Evolutionary conservation across 2,113 vertebrate species (phyloP).

Genomic region (Elanus axillaris): DNA sequence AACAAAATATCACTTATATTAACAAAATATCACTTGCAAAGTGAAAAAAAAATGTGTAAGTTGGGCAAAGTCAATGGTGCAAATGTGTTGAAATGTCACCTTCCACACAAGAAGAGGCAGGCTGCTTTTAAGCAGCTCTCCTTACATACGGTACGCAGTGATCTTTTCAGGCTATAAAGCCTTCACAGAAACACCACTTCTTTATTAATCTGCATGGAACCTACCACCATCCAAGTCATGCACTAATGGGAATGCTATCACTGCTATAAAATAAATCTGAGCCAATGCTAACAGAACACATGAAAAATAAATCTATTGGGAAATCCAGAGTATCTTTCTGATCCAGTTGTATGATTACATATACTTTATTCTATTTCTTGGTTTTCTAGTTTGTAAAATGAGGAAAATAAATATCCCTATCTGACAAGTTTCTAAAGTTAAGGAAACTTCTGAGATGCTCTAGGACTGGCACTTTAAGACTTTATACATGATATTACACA

Average conservation of each 20-base stretch:
- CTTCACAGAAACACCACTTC: background rate
- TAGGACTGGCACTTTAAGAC: background rate
- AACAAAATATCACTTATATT: constrained; percentile 17
- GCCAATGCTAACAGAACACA: background rate
- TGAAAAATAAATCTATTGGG: background rate
- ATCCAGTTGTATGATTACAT: background rate
- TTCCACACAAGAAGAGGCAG: background rate
- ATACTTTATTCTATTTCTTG: background rate
- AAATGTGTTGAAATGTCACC: background rate
- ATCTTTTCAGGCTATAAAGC: background rate
- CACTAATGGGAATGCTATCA: background rate
- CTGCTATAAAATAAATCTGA: background rate
- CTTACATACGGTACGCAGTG: background rate
- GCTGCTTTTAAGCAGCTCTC: background rate
- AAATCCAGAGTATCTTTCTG: background rate
- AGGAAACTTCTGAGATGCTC: background rate
- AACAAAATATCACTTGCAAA: constrained; percentile 6
- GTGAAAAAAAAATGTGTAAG: background rate
- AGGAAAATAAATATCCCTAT: background rate
- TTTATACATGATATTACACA: rapidly evolving
- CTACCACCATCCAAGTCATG: background rate
- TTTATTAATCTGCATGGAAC: background rate
- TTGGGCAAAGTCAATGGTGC: background rate
- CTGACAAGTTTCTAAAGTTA: background rate
- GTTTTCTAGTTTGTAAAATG: background rate